Evolutionary conservation across 2,888 invertebrate species (phyloP), one percentile per base, ranked within the genome.

Genomic region (Tetragonisca angustula): DNA sequence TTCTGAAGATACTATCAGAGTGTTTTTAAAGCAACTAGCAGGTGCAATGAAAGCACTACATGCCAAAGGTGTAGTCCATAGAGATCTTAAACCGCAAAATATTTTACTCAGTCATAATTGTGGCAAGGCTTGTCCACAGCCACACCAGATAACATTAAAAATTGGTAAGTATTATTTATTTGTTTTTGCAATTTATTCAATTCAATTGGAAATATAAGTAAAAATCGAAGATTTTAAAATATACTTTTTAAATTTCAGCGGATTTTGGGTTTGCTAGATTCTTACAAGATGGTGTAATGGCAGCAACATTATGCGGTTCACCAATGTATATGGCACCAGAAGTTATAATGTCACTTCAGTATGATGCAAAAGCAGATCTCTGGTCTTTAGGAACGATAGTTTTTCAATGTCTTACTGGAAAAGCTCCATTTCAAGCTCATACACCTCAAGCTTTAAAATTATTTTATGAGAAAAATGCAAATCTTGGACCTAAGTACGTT

Each of bases 281-380:
- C 95, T 96, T 99, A 69, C 98, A 98, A 95, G 99, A 99, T 94
- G 99, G 99, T 86, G 99, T 99, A 77, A 99, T 99, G 99, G 99
- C 99, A 77, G 99, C 99, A 85, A 99, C 99, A 54, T 96, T 99
- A 64, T 99, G 99, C 95, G 99, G 99, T 69, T 99, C 99, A 70
- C 99, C 99, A 21, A 99, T 99, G 99, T 99, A 99, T 94, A 99
- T 99, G 99, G 99, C 99, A 56, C 99, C 99, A 0, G 99, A 99
- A 96, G 99, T 99, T 76, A 99, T 99, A 92, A 99, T 99, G 99
- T 99, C 99, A 3, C 95, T 98, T 86, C 98, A 99, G 93, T 99
- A 99, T 94, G 99, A 99, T 95, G 99, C 99, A 76, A 99, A 99
- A 95, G 99, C 99, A 17, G 99, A 99, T 95, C 96, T 99, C 81